These are phyloP conservation scores for Battus philenor DNA, from an alignment of 1,140 invertebrate genomes.

Conservation along the genomic window DNA sequence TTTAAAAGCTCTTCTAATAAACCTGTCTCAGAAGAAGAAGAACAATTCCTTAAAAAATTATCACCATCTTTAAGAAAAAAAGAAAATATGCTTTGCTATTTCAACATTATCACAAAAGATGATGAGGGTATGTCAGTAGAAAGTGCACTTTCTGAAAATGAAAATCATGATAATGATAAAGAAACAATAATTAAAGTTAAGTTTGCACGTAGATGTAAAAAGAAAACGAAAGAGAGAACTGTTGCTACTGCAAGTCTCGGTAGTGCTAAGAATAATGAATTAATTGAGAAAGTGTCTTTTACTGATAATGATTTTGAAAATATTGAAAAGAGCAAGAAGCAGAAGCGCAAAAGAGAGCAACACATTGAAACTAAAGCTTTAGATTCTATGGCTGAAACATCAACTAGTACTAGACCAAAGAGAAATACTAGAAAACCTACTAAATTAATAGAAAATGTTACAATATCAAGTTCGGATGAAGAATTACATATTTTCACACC, in stretches of 20 bases:
- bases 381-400: neutral
- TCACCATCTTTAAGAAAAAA: constrained; percentile 76
- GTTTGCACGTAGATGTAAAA: constrained; percentile 37
- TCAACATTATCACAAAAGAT: constrained; percentile 59
- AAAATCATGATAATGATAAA: constrained; percentile 18
- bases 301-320: neutral
- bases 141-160: constrained; percentile 22
- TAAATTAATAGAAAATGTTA: constrained; percentile 56
- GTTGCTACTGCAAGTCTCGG: no score
- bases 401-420: constrained; percentile 5
- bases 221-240: constrained; percentile 33
- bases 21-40: constrained; percentile 44
- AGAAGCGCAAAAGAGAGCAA: constrained; percentile 23
- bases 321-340: constrained; percentile 19
- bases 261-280: no score
- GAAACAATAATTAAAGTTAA: constrained; percentile 51
- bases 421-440: constrained; percentile 43
- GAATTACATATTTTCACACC: constrained; percentile 63
- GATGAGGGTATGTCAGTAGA: constrained; percentile 12
- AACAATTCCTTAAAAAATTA: constrained; percentile 62
- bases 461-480: constrained; percentile 53
- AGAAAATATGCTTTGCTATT: constrained; percentile 77
- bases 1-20: constrained; percentile 23
- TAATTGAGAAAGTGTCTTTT: no score
- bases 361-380: neutral